Base-by-base conservation (phyloP, 2,888 invertebrate species). In the Drosophila subquinaria region DNA sequence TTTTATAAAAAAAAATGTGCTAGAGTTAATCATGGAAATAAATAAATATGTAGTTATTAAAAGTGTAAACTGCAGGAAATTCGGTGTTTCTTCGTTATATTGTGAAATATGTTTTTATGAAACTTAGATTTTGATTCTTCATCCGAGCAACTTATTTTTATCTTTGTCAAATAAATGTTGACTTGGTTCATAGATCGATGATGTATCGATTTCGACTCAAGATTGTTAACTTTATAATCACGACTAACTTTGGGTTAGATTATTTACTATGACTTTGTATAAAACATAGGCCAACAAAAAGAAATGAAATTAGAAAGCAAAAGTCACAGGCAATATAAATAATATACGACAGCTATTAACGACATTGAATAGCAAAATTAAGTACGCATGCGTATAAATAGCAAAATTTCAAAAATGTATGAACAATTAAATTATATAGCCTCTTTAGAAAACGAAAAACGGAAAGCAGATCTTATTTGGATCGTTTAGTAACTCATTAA, bases 341-440 rank as follows among this genome's bases (percentile, higher is more conserved):
- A 53, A 53, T 40, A 53, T 40, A 53, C 53, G 38, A 53, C 53
- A 53, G 38, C 53, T 53, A 53, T 40, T 40, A 53, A 40, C 40
- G 6, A 53, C 53, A 53, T 53, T 53, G 27, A 53, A 53, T 27
- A 27, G 27, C 15, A 53, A 53, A 27, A 53, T 40, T 3, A 53
- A 40, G 15, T 40, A 15, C 48, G 11, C 53, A 53, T 53, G 53
- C 53, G 36, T 40, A 40, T 48, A 53, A 53, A 53, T 38, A 53
- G 15, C 23, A 3, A 1, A 15, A 20, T 36, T 51, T 36, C 11
- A 51, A 52, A 52, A 52, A 38, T 38, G 27, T 40, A 40, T 11
- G 36, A 36, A n/a, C n/a, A 36, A 38, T 52, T 52, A n/a, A 38
- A 27, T 36, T 11, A 40, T 53, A 40, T 53, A n/a, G 38, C 13